These are phyloP conservation scores for Numenius arquata DNA, from an alignment of 2,113 vertebrate species.

Conservation along the genomic window DNA sequence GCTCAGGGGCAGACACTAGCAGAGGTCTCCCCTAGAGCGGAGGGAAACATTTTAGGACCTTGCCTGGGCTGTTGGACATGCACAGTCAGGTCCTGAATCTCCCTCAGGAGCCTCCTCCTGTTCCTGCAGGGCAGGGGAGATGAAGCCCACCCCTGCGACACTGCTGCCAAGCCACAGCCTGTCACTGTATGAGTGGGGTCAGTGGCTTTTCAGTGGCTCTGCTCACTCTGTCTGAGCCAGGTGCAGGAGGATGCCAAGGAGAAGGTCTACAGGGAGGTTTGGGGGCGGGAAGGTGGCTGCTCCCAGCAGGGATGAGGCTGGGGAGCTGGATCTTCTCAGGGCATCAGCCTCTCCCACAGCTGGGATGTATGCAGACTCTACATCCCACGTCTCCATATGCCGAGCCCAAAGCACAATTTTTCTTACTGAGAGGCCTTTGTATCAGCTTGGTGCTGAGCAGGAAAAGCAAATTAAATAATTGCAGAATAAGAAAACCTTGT, in stretches of 20 bases:
- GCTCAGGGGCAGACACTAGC: neutral
- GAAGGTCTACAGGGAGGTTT: neutral
- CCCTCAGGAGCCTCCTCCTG: rapidly evolving
- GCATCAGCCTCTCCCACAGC: neutral
- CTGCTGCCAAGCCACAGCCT: neutral
- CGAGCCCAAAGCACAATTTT: neutral
- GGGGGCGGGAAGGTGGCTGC: neutral
- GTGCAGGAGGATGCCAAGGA: neutral
- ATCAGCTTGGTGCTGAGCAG: neutral
- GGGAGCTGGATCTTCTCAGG: neutral
- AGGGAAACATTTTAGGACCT: neutral
- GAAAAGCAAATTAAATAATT: neutral
- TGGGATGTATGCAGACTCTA: neutral
- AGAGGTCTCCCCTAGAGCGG: neutral
- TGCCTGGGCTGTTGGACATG: neutral
- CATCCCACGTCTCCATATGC: neutral
- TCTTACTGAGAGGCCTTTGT: neutral
- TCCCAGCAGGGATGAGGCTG: neutral
- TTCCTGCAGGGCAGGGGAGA: neutral
- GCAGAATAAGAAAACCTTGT: neutral
- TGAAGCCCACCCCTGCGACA: neutral
- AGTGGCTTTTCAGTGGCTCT: neutral
- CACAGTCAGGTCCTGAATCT: neutral
- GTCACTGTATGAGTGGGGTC: rapidly evolving
- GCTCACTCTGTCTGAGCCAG: rapidly evolving